phyloP scores from a whole-genome alignment of 2,113 vertebrate genomes.

The Lepus europaeus region DNA sequence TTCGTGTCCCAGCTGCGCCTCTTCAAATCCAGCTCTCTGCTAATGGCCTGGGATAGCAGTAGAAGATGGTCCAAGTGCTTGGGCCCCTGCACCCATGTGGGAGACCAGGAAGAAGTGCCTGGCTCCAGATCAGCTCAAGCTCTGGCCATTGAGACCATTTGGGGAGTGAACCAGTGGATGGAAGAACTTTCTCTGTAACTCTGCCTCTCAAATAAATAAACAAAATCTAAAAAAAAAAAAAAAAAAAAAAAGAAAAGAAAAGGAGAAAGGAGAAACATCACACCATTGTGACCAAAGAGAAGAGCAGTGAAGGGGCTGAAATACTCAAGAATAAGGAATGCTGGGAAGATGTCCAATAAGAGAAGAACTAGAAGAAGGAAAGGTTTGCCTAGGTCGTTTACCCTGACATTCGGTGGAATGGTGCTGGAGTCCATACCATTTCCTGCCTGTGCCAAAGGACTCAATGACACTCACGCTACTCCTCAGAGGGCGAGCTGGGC shows the following conservation, averaged over 20 bases:
- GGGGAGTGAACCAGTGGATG: no score
- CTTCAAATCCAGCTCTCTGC: no score
- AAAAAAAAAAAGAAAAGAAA: background rate
- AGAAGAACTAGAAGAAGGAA: background rate
- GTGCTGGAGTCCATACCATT: background rate
- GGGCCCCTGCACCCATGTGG: no score
- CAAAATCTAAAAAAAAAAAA: background rate
- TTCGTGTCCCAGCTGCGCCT: no score
- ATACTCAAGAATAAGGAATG: background rate
- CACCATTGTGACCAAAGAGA: background rate
- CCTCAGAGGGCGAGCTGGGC: conserved; percentile 15
- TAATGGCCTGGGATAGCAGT: no score
- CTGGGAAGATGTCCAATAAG: background rate
- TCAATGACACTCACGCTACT: conserved; percentile 18
- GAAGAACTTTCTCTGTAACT: no score
- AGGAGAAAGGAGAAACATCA: background rate
- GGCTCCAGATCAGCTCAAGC: no score
- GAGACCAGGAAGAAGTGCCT: no score
- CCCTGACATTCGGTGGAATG: background rate
- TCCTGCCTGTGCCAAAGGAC: conserved; percentile 43
- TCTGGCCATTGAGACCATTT: no score
- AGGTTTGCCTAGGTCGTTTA: background rate
- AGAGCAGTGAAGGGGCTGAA: background rate
- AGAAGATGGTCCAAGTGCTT: no score
- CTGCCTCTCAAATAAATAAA: no score